Base-by-base conservation (phyloP, 2,797 vertebrate species). In the Botia almorhae region DNA sequence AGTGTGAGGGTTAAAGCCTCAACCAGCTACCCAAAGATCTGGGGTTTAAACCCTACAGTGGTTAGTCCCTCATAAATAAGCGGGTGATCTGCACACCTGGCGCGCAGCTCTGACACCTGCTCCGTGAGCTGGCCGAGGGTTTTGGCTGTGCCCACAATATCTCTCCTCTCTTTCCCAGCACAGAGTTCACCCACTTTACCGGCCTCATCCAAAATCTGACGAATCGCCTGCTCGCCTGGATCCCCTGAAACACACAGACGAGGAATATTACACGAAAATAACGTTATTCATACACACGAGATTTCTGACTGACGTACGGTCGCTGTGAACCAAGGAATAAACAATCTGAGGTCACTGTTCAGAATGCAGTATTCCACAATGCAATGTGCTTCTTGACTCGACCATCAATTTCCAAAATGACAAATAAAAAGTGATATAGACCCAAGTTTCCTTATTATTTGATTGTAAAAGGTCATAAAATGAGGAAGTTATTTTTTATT, bases 101-200 rank as follows among this genome's bases (percentile, higher is more conserved):
- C 94, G 78, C 97, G 93, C 51, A 98, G 93, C 39, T 99, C 98
- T 78, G 95, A 92, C 69, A 99, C 91, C 65, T 98, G 98, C 83
- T 99, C 97, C 0, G 96, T 96, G 94, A 99, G 96, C 90, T 98
- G 98, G 55, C 96, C 97, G 80, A 99, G 92, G 64, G 96, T 94
- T 82, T 96, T 98, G 26, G 94, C 92, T 0, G 97, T 97, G 23
- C 96, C 96, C 87, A 99, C 91, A 78, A 99, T 96, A 80, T 99
- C 97, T 85, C 96, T 95, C 85, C 97, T 95, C 87, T 99, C 97
- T 83, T 96, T 98, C 81, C 98, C 98, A 2, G 96, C 96, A 84
- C 97, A 99, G 76, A 99, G 91, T 78, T 99, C 98, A 81, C 98
- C 98, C 69, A 98, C 96, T 88, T 99, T 99, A 61, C 96, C 96